Evolutionary conservation across 1,140 invertebrate genomes (phyloP).

Genomic region (Temnothorax longispinosus): DNA sequence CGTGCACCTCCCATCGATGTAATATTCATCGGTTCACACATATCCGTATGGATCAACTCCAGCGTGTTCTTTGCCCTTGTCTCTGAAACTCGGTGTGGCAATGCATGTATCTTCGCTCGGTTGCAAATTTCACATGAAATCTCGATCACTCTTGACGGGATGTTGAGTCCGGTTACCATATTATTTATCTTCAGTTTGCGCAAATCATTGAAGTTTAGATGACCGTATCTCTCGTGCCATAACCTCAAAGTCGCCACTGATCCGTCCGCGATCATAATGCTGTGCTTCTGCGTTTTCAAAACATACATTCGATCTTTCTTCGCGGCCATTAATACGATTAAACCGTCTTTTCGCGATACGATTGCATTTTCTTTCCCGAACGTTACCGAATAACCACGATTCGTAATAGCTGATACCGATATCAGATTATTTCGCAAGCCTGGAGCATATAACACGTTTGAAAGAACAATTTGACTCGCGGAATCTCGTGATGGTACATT

Average conservation of each 20-base stretch:
- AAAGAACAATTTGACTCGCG: not conserved
- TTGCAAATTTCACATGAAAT: not conserved
- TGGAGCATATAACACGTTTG: not conserved
- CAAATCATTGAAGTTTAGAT: constrained; percentile 35
- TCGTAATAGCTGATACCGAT: not conserved
- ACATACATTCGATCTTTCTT: not conserved
- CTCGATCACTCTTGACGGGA: not conserved
- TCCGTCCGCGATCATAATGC: not conserved
- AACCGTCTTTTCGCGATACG: not conserved
- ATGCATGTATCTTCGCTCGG: constrained; percentile 6
- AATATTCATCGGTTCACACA: constrained; percentile 51
- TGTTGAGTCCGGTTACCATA: not conserved
- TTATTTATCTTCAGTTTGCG: not conserved
- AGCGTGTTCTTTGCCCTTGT: not conserved
- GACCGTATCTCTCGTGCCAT: constrained; percentile 44
- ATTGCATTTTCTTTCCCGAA: not conserved
- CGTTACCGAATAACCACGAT: not conserved
- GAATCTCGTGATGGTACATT: not conserved
- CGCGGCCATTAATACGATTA: not conserved
- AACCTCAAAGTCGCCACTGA: not conserved
- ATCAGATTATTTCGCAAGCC: not conserved
- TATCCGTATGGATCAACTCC: constrained; percentile 12
- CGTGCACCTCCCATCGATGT: constrained; percentile 45
- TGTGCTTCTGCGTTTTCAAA: not conserved
- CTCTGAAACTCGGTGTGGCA: not conserved